phyloP scores from a whole-genome alignment of 1,140 invertebrate genomes.

The Drosophila insularis region DNA sequence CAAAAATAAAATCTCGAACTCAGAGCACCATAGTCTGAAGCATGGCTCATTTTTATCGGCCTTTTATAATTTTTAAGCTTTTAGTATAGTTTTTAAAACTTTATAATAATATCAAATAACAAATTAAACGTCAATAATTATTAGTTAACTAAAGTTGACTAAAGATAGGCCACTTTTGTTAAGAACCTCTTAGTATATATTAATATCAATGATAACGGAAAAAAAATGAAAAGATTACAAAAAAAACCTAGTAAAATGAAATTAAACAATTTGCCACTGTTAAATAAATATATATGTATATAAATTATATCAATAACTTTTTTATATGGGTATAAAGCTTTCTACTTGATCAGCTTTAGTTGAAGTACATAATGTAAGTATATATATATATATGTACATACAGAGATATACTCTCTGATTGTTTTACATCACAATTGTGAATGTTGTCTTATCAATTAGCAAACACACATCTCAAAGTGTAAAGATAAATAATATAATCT shows the following conservation, averaged over 20 bases:
- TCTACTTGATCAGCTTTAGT: neutral
- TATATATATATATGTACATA: neutral
- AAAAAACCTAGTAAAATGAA: neutral
- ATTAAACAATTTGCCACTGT: neutral
- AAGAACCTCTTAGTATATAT: too few relatives aligned
- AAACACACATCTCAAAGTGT: neutral
- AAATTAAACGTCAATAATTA: too few relatives aligned
- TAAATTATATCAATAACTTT: neutral
- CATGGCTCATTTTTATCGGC: too few relatives aligned
- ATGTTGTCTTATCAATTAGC: constrained; percentile 8
- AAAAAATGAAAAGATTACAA: neutral
- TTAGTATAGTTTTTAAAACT: too few relatives aligned
- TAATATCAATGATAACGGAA: too few relatives aligned
- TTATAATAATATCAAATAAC: too few relatives aligned
- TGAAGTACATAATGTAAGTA: neutral
- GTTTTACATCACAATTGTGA: constrained; percentile 5
- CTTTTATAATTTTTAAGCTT: too few relatives aligned
- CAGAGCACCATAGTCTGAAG: too few relatives aligned
- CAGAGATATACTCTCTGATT: neutral
- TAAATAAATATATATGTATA: neutral
- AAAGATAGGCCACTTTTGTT: too few relatives aligned
- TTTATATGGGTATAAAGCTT: neutral
- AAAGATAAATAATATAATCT: constrained; percentile 6
- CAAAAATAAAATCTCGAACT: too few relatives aligned
- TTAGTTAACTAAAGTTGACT: too few relatives aligned